These are phyloP conservation scores for Subacronicta megacephala DNA, from an alignment of 2,888 invertebrate genomes.

Conservation along the genomic window DNA sequence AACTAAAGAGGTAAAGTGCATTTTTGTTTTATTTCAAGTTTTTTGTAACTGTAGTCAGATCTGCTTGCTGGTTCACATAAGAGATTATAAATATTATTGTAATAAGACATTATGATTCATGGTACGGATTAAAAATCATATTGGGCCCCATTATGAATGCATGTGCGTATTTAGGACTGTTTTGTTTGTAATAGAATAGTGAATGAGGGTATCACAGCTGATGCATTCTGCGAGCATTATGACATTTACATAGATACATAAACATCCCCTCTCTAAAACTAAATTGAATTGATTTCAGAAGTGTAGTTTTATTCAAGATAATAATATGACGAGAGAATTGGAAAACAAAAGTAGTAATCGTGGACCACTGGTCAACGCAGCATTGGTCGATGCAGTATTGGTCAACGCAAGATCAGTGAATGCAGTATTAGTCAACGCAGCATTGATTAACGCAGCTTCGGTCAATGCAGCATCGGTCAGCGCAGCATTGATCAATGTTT, in stretches of 20 bases:
- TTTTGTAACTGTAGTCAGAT: slow-evolving; percentile 46
- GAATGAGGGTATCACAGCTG: slow-evolving; percentile 9
- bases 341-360: too few species aligned
- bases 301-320: too few species aligned
- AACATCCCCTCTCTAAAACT: too few species aligned
- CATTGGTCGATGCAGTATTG: too few species aligned
- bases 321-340: too few species aligned
- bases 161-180: slow-evolving; percentile 48
- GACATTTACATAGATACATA: background rate
- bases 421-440: too few species aligned
- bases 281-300: too few species aligned
- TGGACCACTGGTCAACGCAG: too few species aligned
- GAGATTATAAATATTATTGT: slow-evolving; percentile 72
- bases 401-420: too few species aligned
- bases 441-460: too few species aligned
- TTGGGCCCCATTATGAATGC: slow-evolving; percentile 53
- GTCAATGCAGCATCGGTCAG: too few species aligned
- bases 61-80: slow-evolving; percentile 62
- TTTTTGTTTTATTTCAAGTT: slow-evolving; percentile 35
- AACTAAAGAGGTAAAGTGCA: slow-evolving; percentile 29
- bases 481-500: too few species aligned
- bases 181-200: slow-evolving; percentile 35
- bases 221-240: slow-evolving; percentile 16
- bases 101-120: slow-evolving; percentile 67
- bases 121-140: slow-evolving; percentile 63